Percentiles rank a stretch among this genome's conserved stretches.
These are phyloP conservation scores for Megalops cyprinoides DNA, from an alignment of 2,797 vertebrate species.

Conservation along the genomic window DNA sequence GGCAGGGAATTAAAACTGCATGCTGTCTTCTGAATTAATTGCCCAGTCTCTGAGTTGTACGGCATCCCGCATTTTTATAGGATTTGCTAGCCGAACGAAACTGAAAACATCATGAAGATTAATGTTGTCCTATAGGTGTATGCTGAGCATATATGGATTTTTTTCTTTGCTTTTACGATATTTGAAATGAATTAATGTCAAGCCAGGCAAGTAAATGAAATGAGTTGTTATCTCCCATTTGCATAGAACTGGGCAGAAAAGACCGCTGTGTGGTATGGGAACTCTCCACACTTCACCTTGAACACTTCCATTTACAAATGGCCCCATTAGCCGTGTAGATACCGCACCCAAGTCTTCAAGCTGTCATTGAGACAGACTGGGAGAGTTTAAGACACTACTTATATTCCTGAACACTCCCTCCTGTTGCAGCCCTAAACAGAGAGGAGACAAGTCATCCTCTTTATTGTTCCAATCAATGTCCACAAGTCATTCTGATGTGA, in stretches of 20 bases:
- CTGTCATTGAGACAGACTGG: background rate
- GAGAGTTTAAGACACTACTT: background rate
- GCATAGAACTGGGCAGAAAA: slow-evolving; percentile 17
- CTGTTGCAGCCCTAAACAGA: background rate
- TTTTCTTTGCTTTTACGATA: slow-evolving; percentile 1
- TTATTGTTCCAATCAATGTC: slow-evolving; percentile 18
- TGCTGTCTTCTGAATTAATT: slow-evolving; percentile 34
- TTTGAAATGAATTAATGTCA: background rate
- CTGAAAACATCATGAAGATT: background rate
- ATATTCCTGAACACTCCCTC: background rate
- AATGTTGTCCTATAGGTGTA: slow-evolving; percentile 4
- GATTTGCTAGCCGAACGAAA: slow-evolving; percentile 6
- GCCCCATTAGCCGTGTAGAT: background rate
- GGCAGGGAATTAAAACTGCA: slow-evolving; percentile 30
- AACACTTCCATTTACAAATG: slow-evolving; percentile 13
- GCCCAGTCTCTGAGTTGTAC: slow-evolving; percentile 14
- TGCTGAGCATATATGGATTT: background rate
- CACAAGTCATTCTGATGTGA: background rate
- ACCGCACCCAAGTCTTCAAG: background rate
- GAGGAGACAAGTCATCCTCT: slow-evolving; percentile 6
- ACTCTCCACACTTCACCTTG: background rate
- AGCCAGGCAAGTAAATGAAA: slow-evolving; percentile 4
- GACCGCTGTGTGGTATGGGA: background rate
- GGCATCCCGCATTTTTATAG: slow-evolving; percentile 31
- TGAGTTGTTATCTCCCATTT: slow-evolving; percentile 2